Conservation (phyloP, 2,113 vertebrate species). For the Amblyornis subalaris region DNA sequence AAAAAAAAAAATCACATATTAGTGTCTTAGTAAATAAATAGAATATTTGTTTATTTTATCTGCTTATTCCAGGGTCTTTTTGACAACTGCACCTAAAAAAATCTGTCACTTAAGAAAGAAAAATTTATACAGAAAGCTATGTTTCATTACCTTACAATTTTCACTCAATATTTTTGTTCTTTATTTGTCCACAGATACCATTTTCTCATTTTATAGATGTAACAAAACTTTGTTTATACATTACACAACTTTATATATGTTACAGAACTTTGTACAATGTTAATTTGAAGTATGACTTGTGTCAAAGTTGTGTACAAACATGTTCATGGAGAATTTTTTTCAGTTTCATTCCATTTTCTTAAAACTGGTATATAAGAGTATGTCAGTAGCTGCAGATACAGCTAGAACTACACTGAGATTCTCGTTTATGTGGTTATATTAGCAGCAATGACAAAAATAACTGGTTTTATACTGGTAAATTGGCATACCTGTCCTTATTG, state of each 20-base stretch:
- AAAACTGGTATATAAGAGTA: background rate
- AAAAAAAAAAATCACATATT: background rate
- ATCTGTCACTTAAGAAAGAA: background rate
- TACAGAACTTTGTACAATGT: background rate
- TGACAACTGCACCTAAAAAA: background rate
- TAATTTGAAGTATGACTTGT: background rate
- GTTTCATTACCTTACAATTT: background rate
- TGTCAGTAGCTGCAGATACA: background rate
- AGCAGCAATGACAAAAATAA: background rate
- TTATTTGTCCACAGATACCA: background rate
- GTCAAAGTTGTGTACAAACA: background rate
- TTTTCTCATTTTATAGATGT: background rate
- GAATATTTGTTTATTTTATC: background rate
- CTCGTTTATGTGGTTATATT: background rate
- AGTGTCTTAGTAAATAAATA: background rate
- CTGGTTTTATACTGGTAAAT: background rate
- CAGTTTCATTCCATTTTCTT: background rate
- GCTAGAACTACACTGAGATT: background rate
- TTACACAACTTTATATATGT: background rate
- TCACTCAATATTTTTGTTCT: background rate
- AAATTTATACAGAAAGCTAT: background rate
- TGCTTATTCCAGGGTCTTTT: background rate
- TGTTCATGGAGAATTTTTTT: background rate
- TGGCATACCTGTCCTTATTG: fast-evolving
- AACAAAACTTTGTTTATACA: background rate